Percentiles rank a stretch among this genome's conserved stretches.
These are phyloP conservation scores for Halesus radiatus DNA, from an alignment of 1,140 invertebrate genomes.

Conservation along the genomic window DNA sequence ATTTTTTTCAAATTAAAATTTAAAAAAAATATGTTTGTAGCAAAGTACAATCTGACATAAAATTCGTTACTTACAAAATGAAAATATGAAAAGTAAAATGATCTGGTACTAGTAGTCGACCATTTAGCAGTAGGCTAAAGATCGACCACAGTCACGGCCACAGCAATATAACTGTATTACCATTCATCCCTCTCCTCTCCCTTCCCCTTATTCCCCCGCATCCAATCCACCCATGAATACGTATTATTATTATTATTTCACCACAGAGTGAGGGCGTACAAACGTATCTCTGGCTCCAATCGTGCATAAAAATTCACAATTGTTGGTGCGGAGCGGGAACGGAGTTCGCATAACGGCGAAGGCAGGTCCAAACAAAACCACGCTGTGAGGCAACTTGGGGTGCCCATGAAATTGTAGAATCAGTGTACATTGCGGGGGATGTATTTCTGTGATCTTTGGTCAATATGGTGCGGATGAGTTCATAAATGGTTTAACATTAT, in stretches of 20 bases:
- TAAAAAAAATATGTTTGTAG: no score
- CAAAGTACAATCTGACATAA: no score
- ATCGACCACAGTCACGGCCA: no score
- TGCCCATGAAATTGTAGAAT: background rate
- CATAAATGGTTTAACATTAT: no score
- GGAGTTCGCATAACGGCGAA: background rate
- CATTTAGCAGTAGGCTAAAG: no score
- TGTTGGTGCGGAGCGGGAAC: conserved; percentile 1
- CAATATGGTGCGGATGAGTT: no score
- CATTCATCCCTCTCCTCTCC: conserved; percentile 1
- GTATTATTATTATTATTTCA: conserved; percentile 37
- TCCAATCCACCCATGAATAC: conserved; percentile 36
- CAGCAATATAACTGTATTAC: conserved; percentile 16
- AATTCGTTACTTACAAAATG: no score
- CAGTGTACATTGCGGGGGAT: no score
- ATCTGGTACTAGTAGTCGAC: no score
- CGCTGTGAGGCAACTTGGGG: background rate
- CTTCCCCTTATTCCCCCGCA: background rate
- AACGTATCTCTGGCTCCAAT: conserved; percentile 45
- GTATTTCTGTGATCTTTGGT: no score
- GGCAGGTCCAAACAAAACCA: conserved; percentile 31
- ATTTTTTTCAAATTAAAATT: no score
- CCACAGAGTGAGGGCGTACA: conserved; percentile 37
- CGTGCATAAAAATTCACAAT: conserved; percentile 52
- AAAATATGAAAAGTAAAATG: no score